Evolutionary conservation across 2,797 vertebrate species (phyloP), one percentile per base, ranked within the genome.

Genomic region (Eulemur albifrons): DNA sequence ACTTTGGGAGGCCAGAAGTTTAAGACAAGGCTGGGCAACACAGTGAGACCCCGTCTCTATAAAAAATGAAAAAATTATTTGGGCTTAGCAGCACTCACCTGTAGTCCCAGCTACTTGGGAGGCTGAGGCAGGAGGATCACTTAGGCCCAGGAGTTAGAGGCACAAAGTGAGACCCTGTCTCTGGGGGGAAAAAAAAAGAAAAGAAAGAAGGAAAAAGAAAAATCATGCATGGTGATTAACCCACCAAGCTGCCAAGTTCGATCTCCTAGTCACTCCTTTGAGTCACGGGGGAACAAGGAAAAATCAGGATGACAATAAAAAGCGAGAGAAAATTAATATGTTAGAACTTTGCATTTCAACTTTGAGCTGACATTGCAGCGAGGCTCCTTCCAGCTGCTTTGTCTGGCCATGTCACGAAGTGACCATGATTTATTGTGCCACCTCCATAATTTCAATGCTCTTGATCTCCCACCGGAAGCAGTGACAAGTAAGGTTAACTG

Each of bases 401-500:
- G 93, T 96, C 95, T 95, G 96, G 92, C 92, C 95, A 52, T 93
- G 96, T 97, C 97, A 96, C 90, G 93, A 93, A 96, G 67, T 96
- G 97, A 94, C 97, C 97, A 59, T 97, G 97, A 97, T 98, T 97
- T 97, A 98, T 97, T 90, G 92, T 88, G 93, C 96, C 97, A 95
- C 96, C 95, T 96, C 80, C 10, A 7, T 72, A 95, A 96, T 95
- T 96, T 96, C 97, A 91, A 61, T 69, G 92, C 61, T 92, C 92
- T 93, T 93, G 93, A 94, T 97, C 97, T 96, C 97, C 96, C 97
- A 95, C 96, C 0, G 79, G 97, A 96, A 95, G 83, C 92, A 43
- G 88, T 90, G 95, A 98, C 97, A 97, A 97, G 92, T 52, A 96
- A 98, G 97, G 97, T 97, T 95, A 97, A 97, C 95, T 95, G 96